These are phyloP conservation scores for Ceratotherium simum DNA, from an alignment of 2,113 vertebrate genomes.

Conservation along the genomic window DNA sequence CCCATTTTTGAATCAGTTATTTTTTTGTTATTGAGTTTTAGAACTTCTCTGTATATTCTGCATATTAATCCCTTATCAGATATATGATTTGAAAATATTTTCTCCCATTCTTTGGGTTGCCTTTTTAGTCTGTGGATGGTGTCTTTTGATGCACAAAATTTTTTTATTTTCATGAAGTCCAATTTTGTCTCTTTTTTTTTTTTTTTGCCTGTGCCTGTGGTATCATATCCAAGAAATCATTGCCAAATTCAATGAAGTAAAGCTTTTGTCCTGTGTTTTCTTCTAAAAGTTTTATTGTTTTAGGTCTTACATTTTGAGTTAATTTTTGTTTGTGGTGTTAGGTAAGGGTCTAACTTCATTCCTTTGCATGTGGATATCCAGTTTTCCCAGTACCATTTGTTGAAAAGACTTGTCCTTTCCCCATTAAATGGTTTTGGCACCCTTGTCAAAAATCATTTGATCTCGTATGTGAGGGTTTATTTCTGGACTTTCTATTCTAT, in stretches of 20 bases:
- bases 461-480: not conserved
- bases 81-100: not conserved
- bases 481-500: not conserved
- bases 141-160: not conserved
- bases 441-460: not conserved
- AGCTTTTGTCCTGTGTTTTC: not conserved
- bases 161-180: not conserved
- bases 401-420: not conserved
- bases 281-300: not conserved
- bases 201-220: not conserved
- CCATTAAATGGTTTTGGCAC: not conserved
- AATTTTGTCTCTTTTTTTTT: not conserved
- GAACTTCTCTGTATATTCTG: not conserved
- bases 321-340: not conserved
- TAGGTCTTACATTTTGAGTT: not conserved
- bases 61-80: not conserved
- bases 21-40: not conserved
- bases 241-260: not conserved
- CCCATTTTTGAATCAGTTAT: not conserved
- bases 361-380: not conserved
- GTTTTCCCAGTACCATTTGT: not conserved
- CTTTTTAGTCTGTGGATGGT: not conserved
- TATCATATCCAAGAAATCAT: not conserved
- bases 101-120: not conserved
- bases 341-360: not conserved